Base-by-base conservation (phyloP, 2,797 vertebrate genomes). In the Melopsittacus undulatus region DNA sequence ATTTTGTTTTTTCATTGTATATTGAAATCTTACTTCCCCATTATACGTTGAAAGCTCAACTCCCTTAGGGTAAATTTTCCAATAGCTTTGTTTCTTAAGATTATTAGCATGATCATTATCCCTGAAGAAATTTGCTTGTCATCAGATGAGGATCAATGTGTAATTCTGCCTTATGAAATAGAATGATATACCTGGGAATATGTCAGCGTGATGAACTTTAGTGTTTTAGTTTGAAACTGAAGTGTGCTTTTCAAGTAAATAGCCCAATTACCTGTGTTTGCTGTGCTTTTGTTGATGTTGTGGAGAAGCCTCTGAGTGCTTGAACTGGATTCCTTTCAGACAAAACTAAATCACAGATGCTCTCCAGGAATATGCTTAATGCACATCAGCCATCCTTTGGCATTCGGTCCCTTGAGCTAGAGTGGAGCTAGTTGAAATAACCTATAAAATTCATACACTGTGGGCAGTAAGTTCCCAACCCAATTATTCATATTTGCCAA, bases 41-140 rank as follows among this genome's bases (percentile, higher is more conserved):
- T 38, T 43, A 9, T 48, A 18, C 29, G 22, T 40, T 64, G 34
- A 48, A 83, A 75, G 21, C 43, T 59, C 40, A 34, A 16, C 82
- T 78, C 27, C 21, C 7, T 21, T 13, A 20, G 2, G 15, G 19
- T 59, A n/a, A 30, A 0, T 0, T 45, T 46, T 15, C 9, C 2
- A 0, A 0, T 52, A 51, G 13, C 13, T 83, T 88, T 64, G 8
- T 42, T 78, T 59, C 48, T 64, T 72, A 66, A 66, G 64, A 61
- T 79, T 61, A 18, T n/a, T 74, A 38, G 3, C 8, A 27, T 18
- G 15, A 57, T 52, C 15, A 10, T 45, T 78, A 75, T 18, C 5
- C 16, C 24, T 52, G 43, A 80, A 66, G 5, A 82, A 77, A 92
- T 62, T 18, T 82, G 14, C 15, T 57, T 64, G 24, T 45, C 57